phyloP scores from a whole-genome alignment of 2,797 vertebrate species.

The Falco novaeseelandiae region DNA sequence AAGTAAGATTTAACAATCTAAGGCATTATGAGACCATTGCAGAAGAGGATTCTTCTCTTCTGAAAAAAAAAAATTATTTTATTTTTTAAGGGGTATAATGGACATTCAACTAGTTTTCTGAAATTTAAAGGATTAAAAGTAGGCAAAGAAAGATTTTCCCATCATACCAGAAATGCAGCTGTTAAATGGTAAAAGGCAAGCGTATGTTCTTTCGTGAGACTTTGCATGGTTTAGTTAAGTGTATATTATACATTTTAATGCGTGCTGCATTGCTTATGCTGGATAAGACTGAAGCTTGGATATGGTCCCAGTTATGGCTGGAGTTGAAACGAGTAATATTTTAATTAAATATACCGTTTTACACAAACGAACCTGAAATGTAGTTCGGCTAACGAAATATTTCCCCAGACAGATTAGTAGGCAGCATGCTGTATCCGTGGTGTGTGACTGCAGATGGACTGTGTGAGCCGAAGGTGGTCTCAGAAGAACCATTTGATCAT shows the following conservation, averaged over 20 bases:
- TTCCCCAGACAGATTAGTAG: constrained; percentile 61
- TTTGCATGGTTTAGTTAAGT: constrained; percentile 2
- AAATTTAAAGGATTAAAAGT: neutral
- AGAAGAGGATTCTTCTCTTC: neutral
- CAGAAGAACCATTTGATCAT: constrained; percentile 66
- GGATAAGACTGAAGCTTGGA: constrained; percentile 51
- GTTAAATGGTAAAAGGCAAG: neutral
- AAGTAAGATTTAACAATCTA: neutral
- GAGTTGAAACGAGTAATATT: constrained; percentile 54
- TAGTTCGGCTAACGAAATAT: constrained; percentile 15
- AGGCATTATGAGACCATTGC: neutral
- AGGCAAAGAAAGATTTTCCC: neutral
- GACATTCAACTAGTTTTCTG: neutral
- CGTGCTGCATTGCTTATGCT: neutral
- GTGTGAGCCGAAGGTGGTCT: constrained; percentile 48
- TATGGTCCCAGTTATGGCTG: constrained; percentile 48
- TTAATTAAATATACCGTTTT: constrained; percentile 70
- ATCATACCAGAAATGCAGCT: neutral
- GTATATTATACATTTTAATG: neutral
- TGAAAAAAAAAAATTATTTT: neutral
- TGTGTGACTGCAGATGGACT: constrained; percentile 68
- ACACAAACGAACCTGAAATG: constrained; percentile 45
- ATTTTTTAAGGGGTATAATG: neutral
- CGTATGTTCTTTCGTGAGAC: constrained; percentile 15
- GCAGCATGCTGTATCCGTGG: constrained; percentile 37